phyloP scores from a whole-genome alignment of 2,797 vertebrate genomes.

The Thripadectes ignobilis region DNA sequence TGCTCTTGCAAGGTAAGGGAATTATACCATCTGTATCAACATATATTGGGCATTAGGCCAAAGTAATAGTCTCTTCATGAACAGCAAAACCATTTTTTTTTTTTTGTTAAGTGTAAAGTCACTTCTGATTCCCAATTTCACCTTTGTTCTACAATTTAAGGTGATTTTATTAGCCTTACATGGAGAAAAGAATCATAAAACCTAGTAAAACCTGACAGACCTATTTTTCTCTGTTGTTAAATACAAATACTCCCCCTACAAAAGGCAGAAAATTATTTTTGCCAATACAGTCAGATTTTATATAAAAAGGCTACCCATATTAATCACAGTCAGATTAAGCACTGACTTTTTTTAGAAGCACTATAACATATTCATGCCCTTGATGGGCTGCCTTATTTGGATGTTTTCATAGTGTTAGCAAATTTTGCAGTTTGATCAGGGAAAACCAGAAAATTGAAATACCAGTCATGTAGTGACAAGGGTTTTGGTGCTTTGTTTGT shows the following conservation, averaged over 20 bases:
- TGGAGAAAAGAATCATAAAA: neutral
- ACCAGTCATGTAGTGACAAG: neutral
- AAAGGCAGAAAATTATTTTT: neutral
- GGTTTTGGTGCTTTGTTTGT: neutral
- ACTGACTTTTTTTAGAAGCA: neutral
- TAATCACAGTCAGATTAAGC: neutral
- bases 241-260: neutral
- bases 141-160: neutral
- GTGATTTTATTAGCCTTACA: neutral
- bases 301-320: neutral
- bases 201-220: neutral
- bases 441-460: neutral
- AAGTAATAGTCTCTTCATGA: neutral
- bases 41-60: neutral
- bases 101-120: neutral
- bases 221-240: neutral
- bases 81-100: neutral
- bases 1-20: slow-evolving; percentile 17
- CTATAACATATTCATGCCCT: neutral
- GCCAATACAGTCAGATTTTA: neutral
- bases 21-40: slow-evolving; percentile 30
- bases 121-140: neutral
- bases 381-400: neutral
- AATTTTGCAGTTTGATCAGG: neutral
- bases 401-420: neutral